phyloP scores from a whole-genome alignment of 2,888 invertebrate species.

The Beris morrisii region DNA sequence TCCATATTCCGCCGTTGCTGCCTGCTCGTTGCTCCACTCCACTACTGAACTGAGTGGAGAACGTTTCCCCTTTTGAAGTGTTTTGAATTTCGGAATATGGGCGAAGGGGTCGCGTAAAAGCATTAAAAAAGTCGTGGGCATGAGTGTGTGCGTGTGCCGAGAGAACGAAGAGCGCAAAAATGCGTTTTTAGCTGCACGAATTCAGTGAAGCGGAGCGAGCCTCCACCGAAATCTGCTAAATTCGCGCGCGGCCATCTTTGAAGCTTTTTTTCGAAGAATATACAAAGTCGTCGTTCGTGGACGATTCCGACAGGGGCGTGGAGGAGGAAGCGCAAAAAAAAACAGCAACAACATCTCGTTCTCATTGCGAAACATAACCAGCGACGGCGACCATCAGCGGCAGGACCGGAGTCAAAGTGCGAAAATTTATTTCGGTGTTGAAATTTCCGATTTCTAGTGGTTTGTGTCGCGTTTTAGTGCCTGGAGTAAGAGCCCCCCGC shows the following conservation, averaged over 20 bases:
- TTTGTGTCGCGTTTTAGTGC: constrained; percentile 6
- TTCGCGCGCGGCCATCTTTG: constrained; percentile 15
- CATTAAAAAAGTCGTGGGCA: too few species aligned
- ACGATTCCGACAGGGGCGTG: neutral
- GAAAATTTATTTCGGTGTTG: constrained; percentile 20
- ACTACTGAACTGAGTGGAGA: too few species aligned
- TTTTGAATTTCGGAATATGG: too few species aligned
- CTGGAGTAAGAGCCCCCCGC: neutral
- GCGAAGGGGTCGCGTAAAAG: too few species aligned
- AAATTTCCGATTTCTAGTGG: neutral
- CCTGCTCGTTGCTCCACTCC: too few species aligned
- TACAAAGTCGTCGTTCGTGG: neutral
- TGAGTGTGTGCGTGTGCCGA: neutral
- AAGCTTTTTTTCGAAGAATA: constrained; percentile 19
- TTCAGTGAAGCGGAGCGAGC: too few species aligned
- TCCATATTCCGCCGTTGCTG: too few species aligned
- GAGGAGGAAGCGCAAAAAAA: constrained; percentile 24
- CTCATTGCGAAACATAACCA: constrained; percentile 28
- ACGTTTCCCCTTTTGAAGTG: too few species aligned
- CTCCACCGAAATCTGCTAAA: too few species aligned
- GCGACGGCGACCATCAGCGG: constrained; percentile 9
- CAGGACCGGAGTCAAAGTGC: constrained; percentile 15
- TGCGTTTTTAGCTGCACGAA: constrained; percentile 1
- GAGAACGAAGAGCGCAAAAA: neutral
- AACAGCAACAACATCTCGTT: constrained; percentile 19